Evolutionary conservation across 35 echinoderm and acorn worm species (phyloP), one percentile per base, ranked within the genome.

Genomic region (Eucidaris tribuloides): DNA sequence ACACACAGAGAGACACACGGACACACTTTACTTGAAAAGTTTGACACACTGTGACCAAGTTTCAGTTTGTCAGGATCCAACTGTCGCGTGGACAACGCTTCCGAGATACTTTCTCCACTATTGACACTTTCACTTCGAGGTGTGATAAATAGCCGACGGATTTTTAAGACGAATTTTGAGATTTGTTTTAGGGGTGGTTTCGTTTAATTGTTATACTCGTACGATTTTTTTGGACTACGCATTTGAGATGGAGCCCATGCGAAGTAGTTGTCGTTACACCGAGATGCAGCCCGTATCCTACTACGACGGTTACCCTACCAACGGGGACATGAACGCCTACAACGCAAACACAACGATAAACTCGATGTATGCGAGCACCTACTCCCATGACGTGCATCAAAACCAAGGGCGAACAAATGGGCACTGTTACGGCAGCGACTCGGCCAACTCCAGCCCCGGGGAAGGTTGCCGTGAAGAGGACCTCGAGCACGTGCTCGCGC

Each of bases 231-330:
- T 30, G 29, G 61, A 14, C 30, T 5, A 64, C n/a, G 37, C 61
- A 32, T 64, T 0, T 64, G 37, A 64, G 28, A 99, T 93, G 90
- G 90, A 99, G 38, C 87, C 83, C 42, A 89, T 93, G 62, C 71
- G 96, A 28, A 99, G 96, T 64, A 99, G 96, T 48, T 99, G 96
- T 46, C 71, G 96, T 23, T 99, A 93, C 46, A 90, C 90, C 31
- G 90, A 90, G 20, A 81, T 99, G 77, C 94, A 97, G 63, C 82
- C 95, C 29, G 85, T 97, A 24, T 70, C 86, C 28, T 92, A 99
- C 34, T 99, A 90, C 68, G 90, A 93, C 34, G 85, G 87, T 14
- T 93, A 87, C 83, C 83, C 57, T 0, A 86, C 72, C 17, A 90
- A 87, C 76, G 85, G 86, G 23, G 96, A 99, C 35, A 83, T 93